These are phyloP conservation scores for Muntiacus reevesi DNA, from an alignment of 2,113 vertebrate species.

Conservation along the genomic window DNA sequence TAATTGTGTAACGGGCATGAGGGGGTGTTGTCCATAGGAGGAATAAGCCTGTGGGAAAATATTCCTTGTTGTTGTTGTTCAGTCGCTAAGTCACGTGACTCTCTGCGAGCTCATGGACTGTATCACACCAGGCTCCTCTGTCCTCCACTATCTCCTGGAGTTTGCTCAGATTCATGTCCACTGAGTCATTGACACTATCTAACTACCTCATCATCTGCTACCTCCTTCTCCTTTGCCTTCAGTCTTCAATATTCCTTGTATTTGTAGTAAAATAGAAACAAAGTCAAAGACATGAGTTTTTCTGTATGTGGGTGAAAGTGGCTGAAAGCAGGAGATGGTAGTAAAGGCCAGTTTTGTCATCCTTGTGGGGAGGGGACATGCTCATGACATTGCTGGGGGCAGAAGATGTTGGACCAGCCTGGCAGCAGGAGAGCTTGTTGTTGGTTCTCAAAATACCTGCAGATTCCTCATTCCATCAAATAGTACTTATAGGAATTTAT, in stretches of 20 bases:
- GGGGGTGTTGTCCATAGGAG: background rate
- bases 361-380: rapidly evolving
- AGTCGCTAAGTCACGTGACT: background rate
- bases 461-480: background rate
- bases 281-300: background rate
- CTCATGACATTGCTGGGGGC: rapidly evolving
- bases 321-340: background rate
- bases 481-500: background rate
- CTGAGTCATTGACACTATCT: background rate
- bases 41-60: background rate
- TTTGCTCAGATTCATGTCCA: background rate
- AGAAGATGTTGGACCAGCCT: background rate
- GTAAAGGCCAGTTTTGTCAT: rapidly evolving
- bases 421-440: no score
- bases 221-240: background rate
- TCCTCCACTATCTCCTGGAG: background rate
- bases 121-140: background rate
- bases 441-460: background rate
- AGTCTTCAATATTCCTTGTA: background rate
- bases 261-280: background rate
- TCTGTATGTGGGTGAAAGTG: background rate
- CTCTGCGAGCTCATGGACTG: background rate
- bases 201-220: background rate
- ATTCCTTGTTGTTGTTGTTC: background rate
- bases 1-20: no score